phyloP scores from a whole-genome alignment of 2,888 invertebrate genomes.

The Yponomeuta evonymella region DNA sequence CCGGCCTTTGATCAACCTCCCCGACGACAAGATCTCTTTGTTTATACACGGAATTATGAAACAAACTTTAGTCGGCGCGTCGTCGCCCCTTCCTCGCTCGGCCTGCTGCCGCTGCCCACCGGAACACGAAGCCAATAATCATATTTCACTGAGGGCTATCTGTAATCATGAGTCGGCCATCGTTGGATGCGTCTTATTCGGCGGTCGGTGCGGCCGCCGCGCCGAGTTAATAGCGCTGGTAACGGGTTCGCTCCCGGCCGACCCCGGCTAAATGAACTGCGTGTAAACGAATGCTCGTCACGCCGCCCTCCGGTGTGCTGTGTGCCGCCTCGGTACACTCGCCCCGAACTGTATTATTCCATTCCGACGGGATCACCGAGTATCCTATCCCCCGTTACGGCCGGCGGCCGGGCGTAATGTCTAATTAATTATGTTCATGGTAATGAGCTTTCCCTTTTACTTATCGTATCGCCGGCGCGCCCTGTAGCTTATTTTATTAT shows the following conservation, averaged over 20 bases:
- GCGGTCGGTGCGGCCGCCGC: background rate
- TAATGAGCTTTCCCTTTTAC: background rate
- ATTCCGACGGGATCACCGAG: background rate
- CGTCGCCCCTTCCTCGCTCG: background rate
- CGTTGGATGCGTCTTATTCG: background rate
- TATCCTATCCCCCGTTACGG: background rate
- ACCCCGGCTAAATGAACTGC: background rate
- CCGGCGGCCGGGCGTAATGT: background rate
- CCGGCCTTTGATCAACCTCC: background rate
- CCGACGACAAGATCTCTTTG: background rate
- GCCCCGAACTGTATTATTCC: background rate
- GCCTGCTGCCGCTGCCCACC: background rate
- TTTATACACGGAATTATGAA: background rate
- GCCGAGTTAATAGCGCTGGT: background rate
- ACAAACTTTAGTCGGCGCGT: background rate
- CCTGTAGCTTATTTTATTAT: background rate
- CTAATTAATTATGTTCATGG: slow-evolving; percentile 1
- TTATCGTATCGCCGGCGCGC: background rate
- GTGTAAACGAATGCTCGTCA: background rate
- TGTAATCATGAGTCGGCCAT: background rate
- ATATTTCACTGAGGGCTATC: background rate
- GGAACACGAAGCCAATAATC: background rate
- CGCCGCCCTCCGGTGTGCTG: background rate
- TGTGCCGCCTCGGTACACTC: background rate
- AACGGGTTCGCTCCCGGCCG: background rate